A percentile compares a stretch with the other conserved stretches of the same genome.
phyloP scores from a whole-genome alignment of 2,888 invertebrate genomes.

The Caenorhabditis sp. region DNA sequence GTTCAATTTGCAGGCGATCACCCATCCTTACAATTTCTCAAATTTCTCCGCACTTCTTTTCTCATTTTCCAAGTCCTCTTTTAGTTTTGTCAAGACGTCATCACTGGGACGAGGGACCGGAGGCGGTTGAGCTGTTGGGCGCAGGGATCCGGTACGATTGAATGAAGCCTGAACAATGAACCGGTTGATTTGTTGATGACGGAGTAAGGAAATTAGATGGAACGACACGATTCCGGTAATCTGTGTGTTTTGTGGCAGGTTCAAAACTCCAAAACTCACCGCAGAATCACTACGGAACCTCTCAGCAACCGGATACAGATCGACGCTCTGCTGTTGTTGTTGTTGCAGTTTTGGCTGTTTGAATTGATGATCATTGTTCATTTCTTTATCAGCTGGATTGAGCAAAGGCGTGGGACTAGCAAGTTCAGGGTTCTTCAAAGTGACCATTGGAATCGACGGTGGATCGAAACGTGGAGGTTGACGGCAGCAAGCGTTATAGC shows the following conservation, averaged over 20 bases:
- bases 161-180: constrained; percentile 34
- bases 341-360: too few relatives aligned
- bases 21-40: constrained; percentile 34
- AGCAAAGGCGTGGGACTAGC: constrained; percentile 54
- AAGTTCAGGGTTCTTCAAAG: constrained; percentile 46
- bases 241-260: background rate
- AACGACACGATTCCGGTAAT: background rate
- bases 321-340: constrained; percentile 11
- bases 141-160: constrained; percentile 48
- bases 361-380: too few relatives aligned
- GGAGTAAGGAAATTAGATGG: background rate
- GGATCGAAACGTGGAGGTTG: constrained; percentile 54
- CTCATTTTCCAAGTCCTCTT: constrained; percentile 48
- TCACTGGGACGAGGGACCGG: constrained; percentile 57
- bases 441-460: constrained; percentile 65
- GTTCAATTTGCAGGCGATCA: background rate
- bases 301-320: constrained; percentile 40
- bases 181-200: background rate
- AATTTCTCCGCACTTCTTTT: constrained; percentile 17
- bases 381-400: constrained; percentile 30
- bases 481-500: constrained; percentile 43
- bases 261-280: constrained; percentile 13
- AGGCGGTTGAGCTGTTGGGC: constrained; percentile 56
- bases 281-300: constrained; percentile 39
- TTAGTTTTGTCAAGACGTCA: constrained; percentile 54